Evolutionary conservation across 2,888 invertebrate genomes (phyloP), one percentile per base, ranked within the genome.

Genomic region (Muschampia plurimacula): DNA sequence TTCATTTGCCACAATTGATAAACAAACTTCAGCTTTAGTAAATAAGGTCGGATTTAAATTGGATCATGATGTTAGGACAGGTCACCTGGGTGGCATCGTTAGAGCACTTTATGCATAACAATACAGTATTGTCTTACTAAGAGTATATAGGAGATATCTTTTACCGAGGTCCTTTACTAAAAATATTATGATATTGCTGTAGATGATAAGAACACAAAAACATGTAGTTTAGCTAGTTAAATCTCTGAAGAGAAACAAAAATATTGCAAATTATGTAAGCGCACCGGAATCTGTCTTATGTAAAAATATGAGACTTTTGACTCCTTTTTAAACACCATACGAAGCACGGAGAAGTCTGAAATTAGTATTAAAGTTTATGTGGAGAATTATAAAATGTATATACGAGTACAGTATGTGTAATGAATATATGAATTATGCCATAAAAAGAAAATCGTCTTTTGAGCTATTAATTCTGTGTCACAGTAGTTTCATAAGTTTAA

Each of bases 41-140:
- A 79, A 87, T 85, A 91, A 75, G 81, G 85, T 78, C 83, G 84
- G 79, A 84, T 89, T 90, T 88, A 75, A 83, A 81, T 86, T 86
- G 76, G 70, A 69, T 59, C 8, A n/a, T 32, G 55, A 74, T 62
- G 69, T 62, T 69, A n/a, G 78, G 68, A 81, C 83, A 76, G 82
- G 82, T 79, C 80, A 86, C 83, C 83, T 84, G 83, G 83, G 81
- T 83, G 83, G 79, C 78, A 79, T 81, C 73, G 79, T 78, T 80
- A 80, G 78, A 81, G 79, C 81, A 81, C 80, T 86, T 87, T 89
- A 85, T 87, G 84, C 83, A 83, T 83, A 82, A 81, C 77, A 81
- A 83, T 81, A 78, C 79, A 80, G 5, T 52, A 0, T 59, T 59
- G 68, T 68, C 46, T 8, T 49, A 68, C 60, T n/a, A 32, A 59